Percentiles rank a stretch among this genome's conserved stretches.
phyloP scores from a whole-genome alignment of 2,888 invertebrate genomes.

The Tetramorium bicarinatum region DNA sequence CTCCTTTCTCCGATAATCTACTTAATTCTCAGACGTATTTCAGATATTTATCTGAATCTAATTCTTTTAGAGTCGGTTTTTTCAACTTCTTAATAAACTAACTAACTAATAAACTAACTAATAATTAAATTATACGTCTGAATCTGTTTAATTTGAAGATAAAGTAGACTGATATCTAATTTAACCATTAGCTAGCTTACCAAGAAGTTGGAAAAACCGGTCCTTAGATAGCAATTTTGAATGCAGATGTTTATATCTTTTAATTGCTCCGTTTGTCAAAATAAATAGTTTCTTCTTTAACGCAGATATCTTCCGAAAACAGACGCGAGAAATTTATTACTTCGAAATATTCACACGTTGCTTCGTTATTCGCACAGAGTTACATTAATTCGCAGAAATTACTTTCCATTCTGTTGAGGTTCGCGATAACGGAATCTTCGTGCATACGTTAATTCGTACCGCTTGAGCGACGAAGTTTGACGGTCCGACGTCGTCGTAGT shows the following conservation, averaged over 20 bases:
- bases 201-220: no score
- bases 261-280: neutral
- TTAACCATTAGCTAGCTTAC: no score
- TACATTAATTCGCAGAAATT: neutral
- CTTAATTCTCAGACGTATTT: neutral
- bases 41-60: neutral
- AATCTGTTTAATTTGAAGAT: no score
- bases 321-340: neutral
- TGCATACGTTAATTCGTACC: constrained; percentile 7
- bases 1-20: neutral
- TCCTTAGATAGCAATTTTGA: neutral
- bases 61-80: neutral
- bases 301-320: neutral
- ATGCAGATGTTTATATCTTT: neutral
- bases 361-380: neutral
- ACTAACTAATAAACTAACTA: no score
- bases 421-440: constrained; percentile 9
- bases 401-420: constrained; percentile 9
- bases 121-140: no score
- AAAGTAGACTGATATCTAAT: no score
- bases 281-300: neutral
- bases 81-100: no score
- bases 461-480: constrained; percentile 27
- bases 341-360: neutral
- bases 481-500: constrained; percentile 77